Evolutionary conservation across 1,140 invertebrate species (phyloP), one percentile per base, ranked within the genome.

Genomic region (Bacillus rossius): DNA sequence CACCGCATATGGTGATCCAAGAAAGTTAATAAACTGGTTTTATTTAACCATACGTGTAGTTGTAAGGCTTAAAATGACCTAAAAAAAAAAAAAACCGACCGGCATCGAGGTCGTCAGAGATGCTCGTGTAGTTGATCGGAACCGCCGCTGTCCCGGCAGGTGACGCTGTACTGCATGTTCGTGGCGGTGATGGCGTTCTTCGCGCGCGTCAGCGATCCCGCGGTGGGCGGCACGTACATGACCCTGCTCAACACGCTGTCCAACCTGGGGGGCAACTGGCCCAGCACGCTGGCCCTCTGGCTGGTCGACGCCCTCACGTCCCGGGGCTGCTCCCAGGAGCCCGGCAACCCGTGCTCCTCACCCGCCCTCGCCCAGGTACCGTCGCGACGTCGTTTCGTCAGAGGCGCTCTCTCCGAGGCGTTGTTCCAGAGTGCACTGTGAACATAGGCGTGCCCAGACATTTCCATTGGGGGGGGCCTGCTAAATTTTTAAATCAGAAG

Each of bases 181-280:
- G 88, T 93, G 3, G 79, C 86, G n/a, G 72, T 78, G 55, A 94
- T 91, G 90, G 86, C 81, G 50, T 94, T 94, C 72, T 89, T 90
- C 73, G 91, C 84, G 0, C 83, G 84, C 69, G 84, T 98, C 20
- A 95, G 92, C 65, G 96, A 98, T 75, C 92, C 94, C 1, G 76
- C 83, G 1, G 92, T 99, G 7, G 98, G 98, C 17, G 98, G 97
- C 20, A 99, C 97, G 0, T 99, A 99, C 72, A 99, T 99, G 98
- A 99, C 98, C 1, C 79, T 99, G 42, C 79, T 99, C 2, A 99
- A 99, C 70, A 99, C 98, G 0, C 75, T 99, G 8, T 86, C 86
- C 26, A 99, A 99, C 80, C 78, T 99, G 25, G 98, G 97, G 23
- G 94, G 93, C 8, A 98, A 97, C 70, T 99, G 96, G 96, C 94